Conservation (phyloP, 2,113 vertebrate species). For the Clarias macrocephalus region DNA sequence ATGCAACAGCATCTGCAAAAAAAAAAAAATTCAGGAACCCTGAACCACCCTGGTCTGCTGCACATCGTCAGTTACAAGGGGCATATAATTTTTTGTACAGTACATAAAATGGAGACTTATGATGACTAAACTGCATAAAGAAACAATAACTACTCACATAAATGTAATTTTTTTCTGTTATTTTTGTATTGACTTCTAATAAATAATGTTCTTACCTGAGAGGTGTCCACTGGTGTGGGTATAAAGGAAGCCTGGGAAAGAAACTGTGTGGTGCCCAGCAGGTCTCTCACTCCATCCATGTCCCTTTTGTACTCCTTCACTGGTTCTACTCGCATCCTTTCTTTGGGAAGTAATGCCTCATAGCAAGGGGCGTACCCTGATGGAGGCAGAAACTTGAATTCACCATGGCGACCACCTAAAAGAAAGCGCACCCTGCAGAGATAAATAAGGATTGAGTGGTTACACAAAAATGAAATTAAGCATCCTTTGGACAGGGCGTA, state of each 20-base stretch:
- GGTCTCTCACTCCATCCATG: conserved; percentile 83
- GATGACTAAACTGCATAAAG: neutral
- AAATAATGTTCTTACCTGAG: conserved; percentile 78
- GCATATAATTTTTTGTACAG: neutral
- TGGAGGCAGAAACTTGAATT: conserved; percentile 97
- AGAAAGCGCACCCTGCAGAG: conserved; percentile 87
- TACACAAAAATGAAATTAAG: neutral
- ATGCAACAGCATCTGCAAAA: too few species aligned
- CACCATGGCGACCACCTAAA: conserved; percentile 92
- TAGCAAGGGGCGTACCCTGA: conserved; percentile 91
- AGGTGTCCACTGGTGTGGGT: conserved; percentile 93
- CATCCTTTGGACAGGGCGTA: neutral
- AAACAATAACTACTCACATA: neutral
- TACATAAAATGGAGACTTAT: neutral
- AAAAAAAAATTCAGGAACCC: neutral
- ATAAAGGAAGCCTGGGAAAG: conserved; percentile 93
- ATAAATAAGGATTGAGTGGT: conserved; percentile 6
- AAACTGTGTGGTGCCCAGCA: conserved; percentile 88
- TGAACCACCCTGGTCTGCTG: neutral
- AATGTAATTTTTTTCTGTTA: neutral
- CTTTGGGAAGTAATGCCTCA: conserved; percentile 92
- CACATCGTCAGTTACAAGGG: neutral
- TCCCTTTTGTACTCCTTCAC: conserved; percentile 98
- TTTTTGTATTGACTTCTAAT: neutral
- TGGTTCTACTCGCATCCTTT: conserved; percentile 93